Percentiles rank a stretch among this genome's conserved stretches.
Conservation (phyloP, 2,888 invertebrate species). For the Alsophila aescularia region DNA sequence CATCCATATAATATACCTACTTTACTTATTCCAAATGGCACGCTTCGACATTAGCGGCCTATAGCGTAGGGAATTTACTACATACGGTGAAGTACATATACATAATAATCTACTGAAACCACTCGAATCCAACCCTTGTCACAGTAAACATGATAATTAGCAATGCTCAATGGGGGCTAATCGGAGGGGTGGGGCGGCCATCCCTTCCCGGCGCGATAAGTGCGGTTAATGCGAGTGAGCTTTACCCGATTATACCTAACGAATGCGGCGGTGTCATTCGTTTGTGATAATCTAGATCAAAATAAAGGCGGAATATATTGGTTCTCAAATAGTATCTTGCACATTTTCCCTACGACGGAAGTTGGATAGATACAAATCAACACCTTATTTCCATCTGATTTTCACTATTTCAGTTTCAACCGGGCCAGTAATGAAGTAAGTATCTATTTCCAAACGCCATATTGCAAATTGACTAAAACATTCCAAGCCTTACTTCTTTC, state of each 20-base stretch:
- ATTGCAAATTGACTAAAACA: no score
- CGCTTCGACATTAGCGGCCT: no score
- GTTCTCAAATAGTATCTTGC: not conserved
- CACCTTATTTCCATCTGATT: no score
- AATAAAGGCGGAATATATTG: not conserved
- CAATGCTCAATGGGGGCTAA: constrained; percentile 54
- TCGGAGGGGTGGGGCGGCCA: constrained; percentile 40
- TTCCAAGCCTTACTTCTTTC: no score
- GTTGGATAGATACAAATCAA: no score
- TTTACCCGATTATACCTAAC: constrained; percentile 1
- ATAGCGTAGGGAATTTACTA: no score
- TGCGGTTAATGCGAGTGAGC: constrained; percentile 15
- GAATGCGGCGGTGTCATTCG: not conserved
- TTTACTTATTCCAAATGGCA: no score
- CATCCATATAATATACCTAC: no score
- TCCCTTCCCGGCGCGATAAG: constrained; percentile 34
- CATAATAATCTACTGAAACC: not conserved
- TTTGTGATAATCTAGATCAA: not conserved
- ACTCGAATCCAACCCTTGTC: constrained; percentile 25
- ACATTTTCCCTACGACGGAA: no score
- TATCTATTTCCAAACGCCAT: no score
- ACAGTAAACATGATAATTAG: constrained; percentile 51
- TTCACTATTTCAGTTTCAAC: no score
- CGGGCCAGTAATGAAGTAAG: no score
- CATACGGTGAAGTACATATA: not conserved